A percentile compares a stretch with the other conserved stretches of the same genome.
Evolutionary conservation across 2,888 invertebrate species (phyloP).

Genomic region (Cataglyphis rosenhaueri): DNA sequence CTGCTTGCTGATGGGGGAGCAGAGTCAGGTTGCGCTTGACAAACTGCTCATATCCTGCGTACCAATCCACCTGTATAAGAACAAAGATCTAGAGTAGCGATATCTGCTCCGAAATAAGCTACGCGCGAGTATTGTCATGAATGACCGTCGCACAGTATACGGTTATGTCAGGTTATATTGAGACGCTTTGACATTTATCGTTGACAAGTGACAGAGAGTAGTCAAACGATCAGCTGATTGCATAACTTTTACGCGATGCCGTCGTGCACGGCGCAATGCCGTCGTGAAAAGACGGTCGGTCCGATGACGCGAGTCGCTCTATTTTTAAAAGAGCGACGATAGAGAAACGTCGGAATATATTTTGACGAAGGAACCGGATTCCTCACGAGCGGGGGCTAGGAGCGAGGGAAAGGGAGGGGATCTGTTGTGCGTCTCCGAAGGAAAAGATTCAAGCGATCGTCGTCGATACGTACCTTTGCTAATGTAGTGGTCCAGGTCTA

Average conservation of each 20-base stretch:
- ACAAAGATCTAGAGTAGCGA: constrained; percentile 55
- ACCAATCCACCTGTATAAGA: constrained; percentile 85
- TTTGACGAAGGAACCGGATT: constrained; percentile 75
- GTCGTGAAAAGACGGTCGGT: constrained; percentile 56
- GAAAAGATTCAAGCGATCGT: constrained; percentile 42
- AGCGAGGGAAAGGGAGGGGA: constrained; percentile 48
- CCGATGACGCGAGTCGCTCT: constrained; percentile 66
- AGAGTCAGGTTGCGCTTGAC: constrained; percentile 86
- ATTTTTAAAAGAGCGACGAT: constrained; percentile 74
- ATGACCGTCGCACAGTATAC: constrained; percentile 26
- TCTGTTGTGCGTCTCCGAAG: constrained; percentile 41
- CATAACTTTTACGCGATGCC: constrained; percentile 83
- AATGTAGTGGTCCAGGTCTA: constrained; percentile 84
- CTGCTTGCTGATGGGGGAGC: constrained; percentile 84
- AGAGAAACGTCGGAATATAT: constrained; percentile 71
- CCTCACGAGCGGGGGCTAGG: constrained; percentile 60
- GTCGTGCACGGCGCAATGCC: constrained; percentile 63
- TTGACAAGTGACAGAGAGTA: constrained; percentile 85
- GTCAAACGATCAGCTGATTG: constrained; percentile 85
- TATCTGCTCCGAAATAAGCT: not conserved
- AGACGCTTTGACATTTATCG: constrained; percentile 82
- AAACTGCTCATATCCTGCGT: constrained; percentile 86
- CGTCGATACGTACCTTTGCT: constrained; percentile 84
- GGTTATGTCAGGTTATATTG: constrained; percentile 75
- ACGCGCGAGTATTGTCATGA: constrained; percentile 13